These are phyloP conservation scores for Pseudochaenichthys georgianus DNA, from an alignment of 2,797 vertebrate species.

Conservation along the genomic window DNA sequence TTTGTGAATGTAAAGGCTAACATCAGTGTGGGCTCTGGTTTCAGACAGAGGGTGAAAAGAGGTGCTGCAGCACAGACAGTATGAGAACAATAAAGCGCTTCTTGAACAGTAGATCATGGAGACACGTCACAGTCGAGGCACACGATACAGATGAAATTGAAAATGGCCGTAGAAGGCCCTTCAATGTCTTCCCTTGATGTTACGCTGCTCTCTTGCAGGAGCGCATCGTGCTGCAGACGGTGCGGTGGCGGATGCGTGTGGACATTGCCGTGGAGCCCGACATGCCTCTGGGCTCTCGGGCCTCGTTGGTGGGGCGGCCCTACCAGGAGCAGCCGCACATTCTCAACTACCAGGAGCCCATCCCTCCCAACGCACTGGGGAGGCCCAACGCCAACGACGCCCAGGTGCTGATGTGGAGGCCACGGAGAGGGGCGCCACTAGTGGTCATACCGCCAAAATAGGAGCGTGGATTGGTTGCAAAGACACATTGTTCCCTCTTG, in stretches of 20 bases:
- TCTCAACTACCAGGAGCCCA: constrained; percentile 97
- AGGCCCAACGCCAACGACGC: constrained; percentile 98
- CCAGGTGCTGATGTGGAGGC: constrained; percentile 99
- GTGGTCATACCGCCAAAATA: constrained; percentile 98
- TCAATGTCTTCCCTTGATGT: background rate
- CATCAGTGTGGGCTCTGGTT: no score
- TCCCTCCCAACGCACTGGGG: constrained; percentile 96
- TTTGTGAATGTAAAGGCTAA: no score
- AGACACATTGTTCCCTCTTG: constrained; percentile 74
- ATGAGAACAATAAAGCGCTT: no score
- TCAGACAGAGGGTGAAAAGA: no score
- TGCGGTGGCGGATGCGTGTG: constrained; percentile 99
- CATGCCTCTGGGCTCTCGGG: constrained; percentile 94
- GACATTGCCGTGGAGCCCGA: constrained; percentile 96
- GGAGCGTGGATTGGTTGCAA: constrained; percentile 76
- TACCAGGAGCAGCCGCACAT: constrained; percentile 98
- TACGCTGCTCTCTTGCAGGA: constrained; percentile 74
- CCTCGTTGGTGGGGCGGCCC: constrained; percentile 92
- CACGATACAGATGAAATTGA: no score
- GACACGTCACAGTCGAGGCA: no score
- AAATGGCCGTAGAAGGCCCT: no score
- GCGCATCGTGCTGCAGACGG: constrained; percentile 96
- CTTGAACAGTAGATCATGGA: no score
- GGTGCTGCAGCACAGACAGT: no score
- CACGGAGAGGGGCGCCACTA: constrained; percentile 93